Evolutionary conservation across 2,113 vertebrate genomes (phyloP).

Genomic region (Caretta caretta): DNA sequence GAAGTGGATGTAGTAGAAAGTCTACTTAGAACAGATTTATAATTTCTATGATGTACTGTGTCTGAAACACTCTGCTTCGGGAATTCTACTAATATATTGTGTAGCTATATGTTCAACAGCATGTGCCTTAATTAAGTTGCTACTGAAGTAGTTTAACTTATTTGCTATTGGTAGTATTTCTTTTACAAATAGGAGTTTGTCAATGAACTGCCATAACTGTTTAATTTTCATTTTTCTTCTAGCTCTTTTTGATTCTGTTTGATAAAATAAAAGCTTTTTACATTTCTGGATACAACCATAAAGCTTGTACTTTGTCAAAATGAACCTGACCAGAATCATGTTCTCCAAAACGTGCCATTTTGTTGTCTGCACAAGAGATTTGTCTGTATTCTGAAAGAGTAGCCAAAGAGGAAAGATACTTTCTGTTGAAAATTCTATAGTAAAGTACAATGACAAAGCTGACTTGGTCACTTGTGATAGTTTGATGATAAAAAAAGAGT

Average conservation of each 20-base stretch:
- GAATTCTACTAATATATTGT: not conserved
- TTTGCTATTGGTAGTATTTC: not conserved
- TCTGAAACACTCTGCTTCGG: not conserved
- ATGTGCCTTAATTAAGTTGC: not conserved
- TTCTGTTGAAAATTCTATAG: not conserved
- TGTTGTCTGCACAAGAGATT: not conserved
- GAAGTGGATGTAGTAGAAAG: not conserved
- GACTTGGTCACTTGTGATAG: not conserved
- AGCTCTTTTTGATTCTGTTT: not conserved
- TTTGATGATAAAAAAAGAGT: not conserved
- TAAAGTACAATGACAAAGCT: not conserved
- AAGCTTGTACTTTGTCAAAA: conserved; percentile 15
- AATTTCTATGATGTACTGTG: not conserved
- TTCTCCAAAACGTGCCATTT: not conserved
- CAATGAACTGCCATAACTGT: not conserved
- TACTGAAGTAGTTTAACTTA: not conserved
- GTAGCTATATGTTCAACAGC: not conserved
- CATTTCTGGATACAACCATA: not conserved
- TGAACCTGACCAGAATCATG: not conserved
- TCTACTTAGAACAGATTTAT: not conserved
- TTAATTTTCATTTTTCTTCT: not conserved
- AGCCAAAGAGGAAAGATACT: not conserved
- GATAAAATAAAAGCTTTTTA: not conserved
- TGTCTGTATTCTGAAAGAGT: accelerated
- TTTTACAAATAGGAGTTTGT: not conserved